Evolutionary conservation across 1,140 invertebrate species (phyloP), one percentile per base, ranked within the genome.

Genomic region (Drosophila novamexicana): DNA sequence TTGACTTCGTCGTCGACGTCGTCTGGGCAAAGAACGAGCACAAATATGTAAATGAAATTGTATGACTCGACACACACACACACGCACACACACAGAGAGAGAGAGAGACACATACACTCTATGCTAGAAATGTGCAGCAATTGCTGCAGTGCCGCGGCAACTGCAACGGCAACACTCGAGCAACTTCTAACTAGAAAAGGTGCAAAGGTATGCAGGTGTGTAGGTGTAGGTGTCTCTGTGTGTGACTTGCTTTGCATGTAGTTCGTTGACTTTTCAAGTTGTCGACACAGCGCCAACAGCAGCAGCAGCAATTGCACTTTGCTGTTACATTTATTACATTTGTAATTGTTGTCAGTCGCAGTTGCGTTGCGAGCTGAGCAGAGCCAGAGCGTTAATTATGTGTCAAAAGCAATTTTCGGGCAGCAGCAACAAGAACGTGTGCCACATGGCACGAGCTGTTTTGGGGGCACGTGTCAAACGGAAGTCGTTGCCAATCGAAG

Each of bases 401-500:
- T 81, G 70, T 61, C 71, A 82, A 72, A 66, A 63, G 79, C 79
- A 81, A 69, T 81, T 86, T 80, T 49, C 16, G 71, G 65, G 14
- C 47, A 53, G 37, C 16, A 45, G 50, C 44, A 63, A 22, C 36
- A 62, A 32, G 16, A 40, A 16, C 66, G 50, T 22, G 22, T 29
- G 22, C 22, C 22, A 42, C 16, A 57, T 36, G 52, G 8, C n/a
- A 75, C 67, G 64, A 54, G 52, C 50, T 72, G 73, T 63, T 67
- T 67, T 67, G 39, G 63, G 63, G 58, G 63, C 62, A 76, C 83
- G 79, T 86, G 83, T 88, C 84, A 72, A 82, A 18, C 88, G 88
- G 88, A 91, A 91, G 89, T 88, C 79, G 88, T 83, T 80, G 81
- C 81, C 89, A 91, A 89, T 91, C 81, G 83, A 80, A 89, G 81